These are phyloP conservation scores for Gouania willdenowi DNA, from an alignment of 2,797 vertebrate genomes.

Conservation along the genomic window DNA sequence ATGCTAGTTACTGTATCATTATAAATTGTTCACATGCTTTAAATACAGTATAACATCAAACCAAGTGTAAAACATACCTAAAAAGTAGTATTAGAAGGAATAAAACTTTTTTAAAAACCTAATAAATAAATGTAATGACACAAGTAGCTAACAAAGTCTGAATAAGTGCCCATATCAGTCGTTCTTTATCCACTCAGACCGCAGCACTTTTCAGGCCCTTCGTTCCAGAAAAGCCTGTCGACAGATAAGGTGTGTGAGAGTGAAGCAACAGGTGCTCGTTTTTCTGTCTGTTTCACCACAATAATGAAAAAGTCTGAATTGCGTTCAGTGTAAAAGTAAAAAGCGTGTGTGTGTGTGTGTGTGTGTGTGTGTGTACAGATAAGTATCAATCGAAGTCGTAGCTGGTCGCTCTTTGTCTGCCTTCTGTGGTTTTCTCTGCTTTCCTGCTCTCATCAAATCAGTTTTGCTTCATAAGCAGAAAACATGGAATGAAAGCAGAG, in stretches of 20 bases:
- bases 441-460: constrained; percentile 67
- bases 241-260: not conserved
- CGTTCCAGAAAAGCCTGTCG: no score
- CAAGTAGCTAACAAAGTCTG: no score
- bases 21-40: no score
- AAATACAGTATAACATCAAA: no score
- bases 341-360: constrained; percentile 38
- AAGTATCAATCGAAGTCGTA: constrained; percentile 74
- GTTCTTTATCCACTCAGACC: no score
- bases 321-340: constrained; percentile 22
- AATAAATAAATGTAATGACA: no score
- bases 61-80: no score
- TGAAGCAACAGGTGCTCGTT: constrained; percentile 49
- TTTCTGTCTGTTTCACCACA: constrained; percentile 58
- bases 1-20: no score
- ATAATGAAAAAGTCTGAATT: constrained; percentile 50
- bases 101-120: no score
- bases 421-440: constrained; percentile 72
- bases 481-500: constrained; percentile 54
- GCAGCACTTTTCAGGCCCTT: no score
- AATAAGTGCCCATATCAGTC: no score
- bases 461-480: constrained; percentile 69
- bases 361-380: constrained; percentile 51
- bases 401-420: constrained; percentile 57
- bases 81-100: no score